phyloP scores from a whole-genome alignment of 1,140 invertebrate species.

The Drosophila asahinai region DNA sequence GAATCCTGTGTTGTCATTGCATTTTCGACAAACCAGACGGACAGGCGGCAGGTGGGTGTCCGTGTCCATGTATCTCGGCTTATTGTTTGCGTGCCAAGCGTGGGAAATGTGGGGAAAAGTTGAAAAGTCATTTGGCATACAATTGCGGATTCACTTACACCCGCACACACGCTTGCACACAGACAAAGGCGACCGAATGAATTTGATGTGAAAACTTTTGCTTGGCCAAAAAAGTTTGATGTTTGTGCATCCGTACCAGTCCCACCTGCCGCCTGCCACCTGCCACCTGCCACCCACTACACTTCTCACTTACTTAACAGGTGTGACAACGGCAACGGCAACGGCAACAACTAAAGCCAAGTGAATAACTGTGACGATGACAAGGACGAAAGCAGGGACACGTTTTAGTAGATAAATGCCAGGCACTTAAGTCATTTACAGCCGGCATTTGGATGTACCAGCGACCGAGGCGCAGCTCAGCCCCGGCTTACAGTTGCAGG shows the following conservation, averaged over 20 bases:
- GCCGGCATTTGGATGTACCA: slow-evolving; percentile 49
- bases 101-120: slow-evolving; percentile 45
- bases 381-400: slow-evolving; percentile 48
- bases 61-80: slow-evolving; percentile 21
- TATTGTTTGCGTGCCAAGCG: slow-evolving; percentile 13
- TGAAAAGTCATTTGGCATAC: slow-evolving; percentile 77
- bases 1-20: slow-evolving; percentile 42
- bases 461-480: slow-evolving; percentile 24
- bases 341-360: slow-evolving; percentile 38
- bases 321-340: slow-evolving; percentile 52
- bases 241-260: slow-evolving; percentile 40
- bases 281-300: background rate
- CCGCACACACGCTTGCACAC: slow-evolving; percentile 21
- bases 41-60: background rate
- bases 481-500: slow-evolving; percentile 15
- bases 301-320: slow-evolving; percentile 55
- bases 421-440: slow-evolving; percentile 79
- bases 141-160: slow-evolving; percentile 59
- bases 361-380: slow-evolving; percentile 59
- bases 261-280: background rate
- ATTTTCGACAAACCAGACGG: slow-evolving; percentile 13
- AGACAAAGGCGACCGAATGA: slow-evolving; percentile 66
- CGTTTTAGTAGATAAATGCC: slow-evolving; percentile 78
- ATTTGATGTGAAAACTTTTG: slow-evolving; percentile 76
- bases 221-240: slow-evolving; percentile 51